A percentile compares a stretch with the other conserved stretches of the same genome.
Conservation (phyloP, 2,888 invertebrate genomes). For the Itoplectis maculator region DNA sequence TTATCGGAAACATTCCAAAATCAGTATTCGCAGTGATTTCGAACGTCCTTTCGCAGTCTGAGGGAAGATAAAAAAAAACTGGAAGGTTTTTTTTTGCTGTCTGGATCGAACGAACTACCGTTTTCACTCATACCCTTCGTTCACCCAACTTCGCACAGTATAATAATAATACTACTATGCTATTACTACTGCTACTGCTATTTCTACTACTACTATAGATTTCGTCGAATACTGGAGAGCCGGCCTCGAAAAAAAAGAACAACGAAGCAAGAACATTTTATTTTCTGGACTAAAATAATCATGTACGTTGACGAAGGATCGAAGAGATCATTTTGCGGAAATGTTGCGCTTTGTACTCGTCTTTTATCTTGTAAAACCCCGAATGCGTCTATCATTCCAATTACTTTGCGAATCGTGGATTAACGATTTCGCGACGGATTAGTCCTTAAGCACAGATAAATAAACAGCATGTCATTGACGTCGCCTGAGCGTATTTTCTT, state of each 20-base stretch:
- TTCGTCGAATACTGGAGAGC: constrained; percentile 67
- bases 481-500: constrained; percentile 13
- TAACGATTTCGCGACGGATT: constrained; percentile 8
- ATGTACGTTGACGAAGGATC: constrained; percentile 21
- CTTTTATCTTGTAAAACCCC: constrained; percentile 6
- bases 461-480: constrained; percentile 39
- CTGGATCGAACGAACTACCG: constrained; percentile 29
- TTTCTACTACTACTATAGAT: constrained; percentile 5
- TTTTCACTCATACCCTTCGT: constrained; percentile 14
- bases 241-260: constrained; percentile 56
- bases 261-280: background rate
- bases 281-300: constrained; percentile 38
- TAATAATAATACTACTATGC: background rate
- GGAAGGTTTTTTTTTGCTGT: constrained; percentile 5
- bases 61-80: background rate
- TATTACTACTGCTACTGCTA: constrained; percentile 14
- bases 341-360: constrained; percentile 17
- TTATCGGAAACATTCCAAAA: constrained; percentile 81
- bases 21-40: constrained; percentile 79
- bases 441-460: constrained; percentile 25
- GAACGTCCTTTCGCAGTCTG: constrained; percentile 33
- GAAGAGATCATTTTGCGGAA: constrained; percentile 15
- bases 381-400: constrained; percentile 35
- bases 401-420: constrained; percentile 11
- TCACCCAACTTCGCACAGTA: constrained; percentile 4